phyloP scores from a whole-genome alignment of 92 coral and sea anemone genomes.

The Phenganax marumi region DNA sequence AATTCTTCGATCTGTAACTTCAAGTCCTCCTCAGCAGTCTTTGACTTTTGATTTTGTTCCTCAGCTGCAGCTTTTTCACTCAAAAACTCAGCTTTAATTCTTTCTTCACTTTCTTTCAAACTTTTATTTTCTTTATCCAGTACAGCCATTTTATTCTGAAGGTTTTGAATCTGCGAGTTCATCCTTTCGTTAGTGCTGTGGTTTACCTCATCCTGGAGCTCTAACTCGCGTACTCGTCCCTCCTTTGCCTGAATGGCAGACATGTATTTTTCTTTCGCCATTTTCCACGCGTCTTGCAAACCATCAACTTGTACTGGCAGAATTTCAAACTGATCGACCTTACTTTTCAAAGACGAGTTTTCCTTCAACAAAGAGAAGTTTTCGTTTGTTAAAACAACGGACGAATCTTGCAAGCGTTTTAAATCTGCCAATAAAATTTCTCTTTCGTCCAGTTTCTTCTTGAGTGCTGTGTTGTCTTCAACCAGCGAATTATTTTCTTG shows the following conservation, averaged over 20 bases:
- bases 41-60: conserved; percentile 12
- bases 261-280: not conserved
- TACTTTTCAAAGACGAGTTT: conserved; percentile 8
- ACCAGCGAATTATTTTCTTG: not conserved
- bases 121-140: conserved; percentile 25
- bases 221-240: not conserved
- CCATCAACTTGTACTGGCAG: not conserved
- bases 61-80: not conserved
- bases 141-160: not conserved
- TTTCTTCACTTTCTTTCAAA: conserved; percentile 6
- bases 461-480: not conserved
- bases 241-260: conserved; percentile 19
- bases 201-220: conserved; percentile 19
- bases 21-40: not conserved
- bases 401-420: conserved; percentile 36
- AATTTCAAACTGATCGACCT: not conserved
- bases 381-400: conserved; percentile 1
- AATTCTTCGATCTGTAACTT: not conserved
- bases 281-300: not conserved
- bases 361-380: conserved; percentile 27
- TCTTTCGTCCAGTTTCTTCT: conserved; percentile 63
- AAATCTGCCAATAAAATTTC: conserved; percentile 68
- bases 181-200: not conserved
- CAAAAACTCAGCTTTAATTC: not conserved
- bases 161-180: too few relatives aligned